Base-by-base conservation (phyloP, 2,888 invertebrate genomes). In the Galeruca laticollis region DNA sequence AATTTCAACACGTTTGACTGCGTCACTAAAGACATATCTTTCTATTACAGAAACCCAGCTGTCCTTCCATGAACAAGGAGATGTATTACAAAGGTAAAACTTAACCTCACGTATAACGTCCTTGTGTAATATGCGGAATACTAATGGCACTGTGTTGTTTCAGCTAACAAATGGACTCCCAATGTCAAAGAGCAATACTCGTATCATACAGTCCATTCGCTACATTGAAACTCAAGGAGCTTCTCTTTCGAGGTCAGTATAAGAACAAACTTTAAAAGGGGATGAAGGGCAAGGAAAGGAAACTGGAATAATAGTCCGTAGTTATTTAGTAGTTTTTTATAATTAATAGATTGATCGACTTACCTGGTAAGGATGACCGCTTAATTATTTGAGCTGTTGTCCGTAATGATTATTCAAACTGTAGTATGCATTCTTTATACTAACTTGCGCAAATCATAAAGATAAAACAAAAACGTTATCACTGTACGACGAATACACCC, bases 1-100 rank as follows among this genome's bases (percentile, higher is more conserved):
- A 49, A 60, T 61, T 52, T 52, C 43, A 13, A 18, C 33, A 60
- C 49, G 56, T 11, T 26, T 21, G 49, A 49, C 35, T 15, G 10
- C 4, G n/a, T 40, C 15, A 62, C 70, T 70, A 47, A 66, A 47
- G 43, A 54, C 54, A 35, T 57, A 15, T 68, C 65, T 68, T 59
- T 78, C 76, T 83, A 79, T 87, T 87, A 68, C 87, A 91, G 90
- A 89, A 88, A 81, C 88, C 88, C 85, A 92, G 92, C 85, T 95
- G 95, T 87, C 94, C 95, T 60, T 93, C 94, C 78, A 95, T 96
- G 95, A 92, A 94, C 83, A 92, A 92, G 86, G 94, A 95, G 82
- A 94, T 94, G 92, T 93, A 94, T 82, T 95, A 95, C 84, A 93
- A 92, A 89, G 94, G 93, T 93, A 90, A 81, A 75, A 70, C 67